Evolutionary conservation across 1,140 invertebrate species (phyloP).

Genomic region (Drosophila elegans): DNA sequence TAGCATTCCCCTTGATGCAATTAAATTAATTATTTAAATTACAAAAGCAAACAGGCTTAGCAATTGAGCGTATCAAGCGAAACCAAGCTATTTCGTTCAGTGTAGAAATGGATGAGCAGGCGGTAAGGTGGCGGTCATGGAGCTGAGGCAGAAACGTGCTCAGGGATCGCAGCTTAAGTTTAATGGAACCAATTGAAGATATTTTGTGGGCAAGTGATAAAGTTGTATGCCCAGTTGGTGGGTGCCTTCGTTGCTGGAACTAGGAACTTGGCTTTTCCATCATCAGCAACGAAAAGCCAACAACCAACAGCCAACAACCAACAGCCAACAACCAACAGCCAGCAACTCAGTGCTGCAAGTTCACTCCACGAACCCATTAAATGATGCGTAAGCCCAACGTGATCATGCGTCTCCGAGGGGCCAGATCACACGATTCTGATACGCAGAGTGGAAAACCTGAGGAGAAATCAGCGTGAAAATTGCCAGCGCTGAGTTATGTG

Average conservation of each 20-base stretch:
- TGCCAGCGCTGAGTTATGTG: conserved; percentile 45
- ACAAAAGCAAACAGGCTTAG: too few species aligned
- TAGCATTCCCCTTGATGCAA: too few species aligned
- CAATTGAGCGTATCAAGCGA: neutral
- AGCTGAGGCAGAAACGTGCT: conserved; percentile 46
- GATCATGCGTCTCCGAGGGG: conserved; percentile 62
- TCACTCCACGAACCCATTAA: conserved; percentile 74
- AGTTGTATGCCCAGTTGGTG: conserved; percentile 78
- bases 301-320: too few species aligned
- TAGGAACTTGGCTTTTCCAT: too few species aligned
- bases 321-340: too few species aligned
- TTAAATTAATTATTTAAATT: too few species aligned
- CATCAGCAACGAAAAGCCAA: conserved; percentile 7
- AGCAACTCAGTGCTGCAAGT: conserved; percentile 31
- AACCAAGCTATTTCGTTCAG: neutral
- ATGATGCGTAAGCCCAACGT: conserved; percentile 75
- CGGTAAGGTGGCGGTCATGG: conserved; percentile 39
- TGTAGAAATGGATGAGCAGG: neutral
- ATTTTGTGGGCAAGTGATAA: conserved; percentile 83
- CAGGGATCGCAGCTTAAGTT: conserved; percentile 72
- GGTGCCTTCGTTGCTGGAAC: conserved; percentile 31
- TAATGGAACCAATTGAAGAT: conserved; percentile 83
- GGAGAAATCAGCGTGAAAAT: conserved; percentile 60
- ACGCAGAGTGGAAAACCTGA: conserved; percentile 34
- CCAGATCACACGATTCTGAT: conserved; percentile 73